phyloP scores from a whole-genome alignment of 2,797 vertebrate species.

The Schizopygopsis malacanthus region DNA sequence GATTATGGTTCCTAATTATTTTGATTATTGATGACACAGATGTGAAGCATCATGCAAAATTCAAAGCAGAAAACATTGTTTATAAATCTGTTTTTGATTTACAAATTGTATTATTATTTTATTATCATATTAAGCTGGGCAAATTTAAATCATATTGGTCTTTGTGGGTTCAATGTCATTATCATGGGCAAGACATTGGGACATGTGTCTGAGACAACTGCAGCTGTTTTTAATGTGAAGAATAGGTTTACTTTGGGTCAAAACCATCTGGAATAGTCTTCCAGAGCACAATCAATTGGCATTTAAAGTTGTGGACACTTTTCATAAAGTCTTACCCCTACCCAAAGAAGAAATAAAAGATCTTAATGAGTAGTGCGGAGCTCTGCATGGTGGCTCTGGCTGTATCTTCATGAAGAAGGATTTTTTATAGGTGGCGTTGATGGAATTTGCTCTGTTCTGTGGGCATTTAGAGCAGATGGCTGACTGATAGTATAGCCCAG shows the following conservation, averaged over 20 bases:
- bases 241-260: not conserved
- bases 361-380: slow-evolving; percentile 1
- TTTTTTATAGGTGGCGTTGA: slow-evolving; percentile 39
- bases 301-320: slow-evolving; percentile 1
- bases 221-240: not conserved
- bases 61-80: not conserved
- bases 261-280: not conserved
- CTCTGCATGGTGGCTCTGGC: not conserved
- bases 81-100: not conserved
- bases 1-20: not conserved
- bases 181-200: not conserved
- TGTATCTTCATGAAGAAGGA: slow-evolving; percentile 41
- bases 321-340: not conserved
- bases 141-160: not conserved
- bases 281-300: not conserved
- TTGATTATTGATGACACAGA: not conserved
- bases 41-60: not conserved
- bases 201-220: not conserved
- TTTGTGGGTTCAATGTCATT: not conserved
- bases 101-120: not conserved
- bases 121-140: not conserved
- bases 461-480: slow-evolving; percentile 22
- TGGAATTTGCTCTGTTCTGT: slow-evolving; percentile 2
- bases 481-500: not conserved
- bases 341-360: slow-evolving; percentile 14